Conservation (phyloP, 2,888 invertebrate genomes). For the Pandemis heparana region DNA sequence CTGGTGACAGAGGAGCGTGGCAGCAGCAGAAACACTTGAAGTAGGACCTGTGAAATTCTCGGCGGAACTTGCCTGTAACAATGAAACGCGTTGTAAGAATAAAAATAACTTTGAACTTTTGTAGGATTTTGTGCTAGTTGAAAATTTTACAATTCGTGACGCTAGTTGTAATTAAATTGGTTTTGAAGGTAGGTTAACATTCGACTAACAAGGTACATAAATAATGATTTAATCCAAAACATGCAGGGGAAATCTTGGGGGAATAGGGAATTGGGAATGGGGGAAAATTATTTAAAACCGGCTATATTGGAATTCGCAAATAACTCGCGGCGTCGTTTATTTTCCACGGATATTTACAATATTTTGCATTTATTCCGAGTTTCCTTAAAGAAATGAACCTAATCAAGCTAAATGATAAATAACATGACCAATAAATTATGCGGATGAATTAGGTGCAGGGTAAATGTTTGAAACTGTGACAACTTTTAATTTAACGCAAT, state of each 20-base stretch:
- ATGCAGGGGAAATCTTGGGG: no score
- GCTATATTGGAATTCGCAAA: neutral
- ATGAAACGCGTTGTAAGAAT: conserved; percentile 41
- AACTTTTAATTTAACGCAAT: no score
- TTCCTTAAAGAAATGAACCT: neutral
- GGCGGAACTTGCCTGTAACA: conserved; percentile 90
- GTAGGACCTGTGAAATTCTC: conserved; percentile 89
- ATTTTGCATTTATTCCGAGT: neutral
- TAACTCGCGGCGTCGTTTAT: neutral
- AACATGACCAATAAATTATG: neutral
- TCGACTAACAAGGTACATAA: no score
- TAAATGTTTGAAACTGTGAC: no score
- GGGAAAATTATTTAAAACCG: neutral
- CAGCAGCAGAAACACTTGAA: conserved; percentile 87
- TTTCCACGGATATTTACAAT: neutral
- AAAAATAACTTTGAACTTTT: neutral
- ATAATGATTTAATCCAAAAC: no score
- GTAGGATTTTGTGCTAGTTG: neutral
- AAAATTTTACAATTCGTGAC: no score
- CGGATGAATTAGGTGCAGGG: no score
- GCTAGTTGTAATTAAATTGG: no score
- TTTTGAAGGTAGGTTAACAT: no score
- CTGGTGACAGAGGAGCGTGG: conserved; percentile 58
- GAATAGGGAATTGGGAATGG: no score
- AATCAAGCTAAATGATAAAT: neutral